Base-by-base conservation (phyloP, 2,888 invertebrate genomes). In the Dioctria linearis region DNA sequence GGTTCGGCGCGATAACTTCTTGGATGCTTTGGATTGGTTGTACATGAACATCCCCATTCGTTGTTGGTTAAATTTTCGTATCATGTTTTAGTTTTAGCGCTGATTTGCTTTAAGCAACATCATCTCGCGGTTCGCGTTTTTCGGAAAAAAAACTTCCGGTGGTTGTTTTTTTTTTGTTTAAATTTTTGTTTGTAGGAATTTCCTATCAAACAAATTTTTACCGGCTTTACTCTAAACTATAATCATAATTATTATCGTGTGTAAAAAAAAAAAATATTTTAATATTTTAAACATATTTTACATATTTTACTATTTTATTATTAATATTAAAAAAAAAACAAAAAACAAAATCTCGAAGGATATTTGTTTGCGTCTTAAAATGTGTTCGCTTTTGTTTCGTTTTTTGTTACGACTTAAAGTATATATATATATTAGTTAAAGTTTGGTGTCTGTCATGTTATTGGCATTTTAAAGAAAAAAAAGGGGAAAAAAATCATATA, bases 81-180 rank as follows among this genome's bases (percentile, higher is more conserved):
- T 37, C 57, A 61, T 66, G 59, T 83, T 73, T 73, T 82, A 84
- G 84, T 84, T 84, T 83, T 78, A 82, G 83, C 83, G 83, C 80
- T 82, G 83, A 80, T 82, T 83, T 82, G 83, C 83, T 83, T 83
- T 80, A 83, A 83, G 84, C 83, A 84, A 83, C 83, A 84, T 83
- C 83, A 63, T 66, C 61, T 46, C 46, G 57, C 42, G 67, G 79
- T 67, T 67, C 67, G 67, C 59, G 67, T 67, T 67, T 46, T 13
- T 25, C 63, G 46, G 81, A 65, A 69, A 25, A 25, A 25, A 25
- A 25, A 25, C 69, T 78, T 69, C 79, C 82, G 67, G 78, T 43
- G 46, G 67, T 79, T 67, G 42, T 79, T 67, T 76, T 9, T 5
- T 42, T 49, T 40, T 25, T 25, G 0, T 25, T 25, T 25, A 25